Base-by-base conservation (phyloP, 1,140 invertebrate genomes). In the Mactra quadrangularis region DNA sequence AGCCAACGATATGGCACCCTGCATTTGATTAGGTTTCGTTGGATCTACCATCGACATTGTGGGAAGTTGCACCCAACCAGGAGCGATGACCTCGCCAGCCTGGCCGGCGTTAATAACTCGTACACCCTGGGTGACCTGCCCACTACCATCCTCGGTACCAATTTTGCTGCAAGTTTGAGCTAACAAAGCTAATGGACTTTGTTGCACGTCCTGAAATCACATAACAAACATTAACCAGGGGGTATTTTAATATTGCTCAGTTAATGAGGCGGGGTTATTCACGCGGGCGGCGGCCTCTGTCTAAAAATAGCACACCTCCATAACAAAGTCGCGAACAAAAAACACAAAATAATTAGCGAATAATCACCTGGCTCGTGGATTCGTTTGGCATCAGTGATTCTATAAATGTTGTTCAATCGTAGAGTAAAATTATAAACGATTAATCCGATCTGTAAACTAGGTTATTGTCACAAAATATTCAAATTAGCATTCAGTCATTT, bases 161-260 rank as follows among this genome's bases (percentile, higher is more conserved):
- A 99, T 99, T 92, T 98, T 98, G 91, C 97, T 98, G 94, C 98
- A 99, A 25, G 98, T 99, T 94, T 99, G 98, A 29, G 98, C 98
- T 91, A 99, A 93, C 59, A 99, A 94, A 25, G 98, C 98, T 90
- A 99, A 93, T 0, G 98, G 98, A 94, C 97, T 98, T 93, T 99
- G 79, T 50, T 82, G 78, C 15, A 82, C 79, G 19, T 82, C 79
- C 79, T 82, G 60, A 6, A 60, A 70, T 19, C 7, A 62, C 47
- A 25, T 45, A 27, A 45, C 27, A 60, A 70, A 15, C 3, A n/a
- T 29, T 6, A 59, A 41, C 0, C 33, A 57, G 15, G 4, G 0
- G 15, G 9, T 31, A 66, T 53, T 25, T 59, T 38, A 2, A 29
- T 22, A 64, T 25, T 29, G 19, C 7, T 25, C 38, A 33, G 33